A percentile compares a stretch with the other conserved stretches of the same genome.
These are phyloP conservation scores for Spisula subtruncata DNA, from an alignment of 2,888 invertebrate species.

Conservation along the genomic window DNA sequence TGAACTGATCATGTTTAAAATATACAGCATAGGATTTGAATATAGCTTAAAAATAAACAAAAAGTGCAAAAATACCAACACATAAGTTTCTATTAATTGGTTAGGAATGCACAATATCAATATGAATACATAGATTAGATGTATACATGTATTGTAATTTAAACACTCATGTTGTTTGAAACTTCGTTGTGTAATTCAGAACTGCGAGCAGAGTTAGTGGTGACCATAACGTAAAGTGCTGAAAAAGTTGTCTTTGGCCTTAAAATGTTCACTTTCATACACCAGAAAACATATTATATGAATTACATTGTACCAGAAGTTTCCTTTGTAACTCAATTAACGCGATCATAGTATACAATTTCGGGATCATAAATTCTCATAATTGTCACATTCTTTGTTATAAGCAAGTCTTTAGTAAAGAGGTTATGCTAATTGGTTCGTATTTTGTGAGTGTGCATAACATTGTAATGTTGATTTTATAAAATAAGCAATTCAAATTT, in stretches of 20 bases:
- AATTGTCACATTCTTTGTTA: slow-evolving; percentile 11
- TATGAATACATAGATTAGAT: no score
- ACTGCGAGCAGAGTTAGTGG: no score
- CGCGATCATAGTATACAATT: not conserved
- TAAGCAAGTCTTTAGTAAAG: not conserved
- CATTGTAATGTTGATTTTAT: not conserved
- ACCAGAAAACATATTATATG: not conserved
- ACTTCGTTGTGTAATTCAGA: no score
- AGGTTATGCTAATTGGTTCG: not conserved
- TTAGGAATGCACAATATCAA: no score
- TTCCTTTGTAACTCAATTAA: not conserved
- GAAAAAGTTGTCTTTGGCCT: not conserved
- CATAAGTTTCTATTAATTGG: no score
- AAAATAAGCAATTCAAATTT: not conserved
- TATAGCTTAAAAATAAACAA: no score
- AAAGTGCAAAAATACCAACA: no score
- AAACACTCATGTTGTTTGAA: no score
- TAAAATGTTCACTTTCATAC: not conserved
- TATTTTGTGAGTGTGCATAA: not conserved
- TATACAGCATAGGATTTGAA: no score
- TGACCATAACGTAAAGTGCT: no score
- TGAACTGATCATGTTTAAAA: no score
- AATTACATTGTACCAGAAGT: not conserved
- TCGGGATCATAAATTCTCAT: not conserved
- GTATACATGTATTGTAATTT: no score